phyloP scores from a whole-genome alignment of 2,797 vertebrate species.

The Protosalanx chinensis region DNA sequence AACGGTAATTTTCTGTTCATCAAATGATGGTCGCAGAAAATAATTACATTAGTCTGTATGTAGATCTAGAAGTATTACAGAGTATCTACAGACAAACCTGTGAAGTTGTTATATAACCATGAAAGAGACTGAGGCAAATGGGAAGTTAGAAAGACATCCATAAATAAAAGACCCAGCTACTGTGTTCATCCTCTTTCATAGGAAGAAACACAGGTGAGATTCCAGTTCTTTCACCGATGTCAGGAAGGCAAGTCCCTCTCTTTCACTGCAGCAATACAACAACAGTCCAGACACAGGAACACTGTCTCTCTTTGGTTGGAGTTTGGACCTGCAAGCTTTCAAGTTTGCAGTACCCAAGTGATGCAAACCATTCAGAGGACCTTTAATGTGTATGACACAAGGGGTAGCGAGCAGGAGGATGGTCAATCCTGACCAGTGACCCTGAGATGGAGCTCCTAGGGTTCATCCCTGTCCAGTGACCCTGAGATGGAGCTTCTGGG shows the following conservation, averaged over 20 bases:
- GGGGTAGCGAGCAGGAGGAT: no score
- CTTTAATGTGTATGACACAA: background rate
- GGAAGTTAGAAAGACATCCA: no score
- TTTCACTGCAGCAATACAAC: background rate
- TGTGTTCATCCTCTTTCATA: no score
- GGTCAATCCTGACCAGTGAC: background rate
- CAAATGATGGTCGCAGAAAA: background rate
- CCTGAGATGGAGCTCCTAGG: background rate
- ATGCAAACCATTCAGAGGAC: background rate
- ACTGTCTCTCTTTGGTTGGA: background rate
- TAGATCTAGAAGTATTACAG: background rate
- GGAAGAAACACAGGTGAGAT: background rate
- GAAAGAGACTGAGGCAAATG: background rate
- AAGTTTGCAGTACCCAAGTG: background rate
- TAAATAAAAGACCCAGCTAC: no score
- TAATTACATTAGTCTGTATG: background rate
- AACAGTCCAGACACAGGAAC: background rate
- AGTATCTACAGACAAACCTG: background rate
- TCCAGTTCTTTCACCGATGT: background rate
- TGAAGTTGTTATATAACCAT: background rate
- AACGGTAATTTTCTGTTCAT: background rate
- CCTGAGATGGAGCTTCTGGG: background rate
- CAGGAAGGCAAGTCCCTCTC: background rate
- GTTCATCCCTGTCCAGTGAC: background rate
- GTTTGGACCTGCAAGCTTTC: background rate